Evolutionary conservation across 2,797 vertebrate genomes (phyloP).

Genomic region (Linurgus olivaceus): DNA sequence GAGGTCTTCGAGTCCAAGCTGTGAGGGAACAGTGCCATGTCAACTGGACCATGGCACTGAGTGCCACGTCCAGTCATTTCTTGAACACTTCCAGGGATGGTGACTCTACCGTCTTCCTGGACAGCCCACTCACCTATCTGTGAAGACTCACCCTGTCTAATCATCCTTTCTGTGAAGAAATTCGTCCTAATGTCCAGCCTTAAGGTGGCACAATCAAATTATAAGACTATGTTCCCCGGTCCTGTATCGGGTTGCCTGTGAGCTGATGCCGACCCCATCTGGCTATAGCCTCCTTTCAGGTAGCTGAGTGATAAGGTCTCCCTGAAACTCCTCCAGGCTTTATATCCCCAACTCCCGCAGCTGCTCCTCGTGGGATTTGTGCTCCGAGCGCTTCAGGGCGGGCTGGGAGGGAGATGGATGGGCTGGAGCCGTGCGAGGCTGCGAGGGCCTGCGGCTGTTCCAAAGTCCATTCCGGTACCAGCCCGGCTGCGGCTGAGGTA

Average conservation of each 20-base stretch:
- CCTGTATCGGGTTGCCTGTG: neutral
- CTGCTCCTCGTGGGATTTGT: neutral
- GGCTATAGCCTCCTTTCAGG: too few species aligned
- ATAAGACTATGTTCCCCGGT: neutral
- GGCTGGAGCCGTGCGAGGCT: accelerated
- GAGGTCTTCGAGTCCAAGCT: accelerated
- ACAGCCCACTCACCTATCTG: neutral
- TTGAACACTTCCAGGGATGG: neutral
- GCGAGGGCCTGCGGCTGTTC: neutral
- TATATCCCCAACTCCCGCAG: neutral
- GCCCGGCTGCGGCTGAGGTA: neutral
- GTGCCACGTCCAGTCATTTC: neutral
- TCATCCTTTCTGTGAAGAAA: neutral
- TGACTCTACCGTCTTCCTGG: neutral
- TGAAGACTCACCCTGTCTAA: neutral
- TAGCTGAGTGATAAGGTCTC: neutral
- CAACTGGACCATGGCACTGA: accelerated
- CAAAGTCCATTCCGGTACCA: accelerated
- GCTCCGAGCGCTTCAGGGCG: neutral
- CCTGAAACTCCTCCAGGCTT: too few species aligned
- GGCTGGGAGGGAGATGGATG: accelerated
- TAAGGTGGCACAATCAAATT: neutral
- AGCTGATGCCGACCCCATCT: neutral
- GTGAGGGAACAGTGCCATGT: accelerated
- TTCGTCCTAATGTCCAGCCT: neutral